Evolutionary conservation across 1,140 invertebrate genomes (phyloP), one percentile per base, ranked within the genome.

Genomic region (Ladona fulva): DNA sequence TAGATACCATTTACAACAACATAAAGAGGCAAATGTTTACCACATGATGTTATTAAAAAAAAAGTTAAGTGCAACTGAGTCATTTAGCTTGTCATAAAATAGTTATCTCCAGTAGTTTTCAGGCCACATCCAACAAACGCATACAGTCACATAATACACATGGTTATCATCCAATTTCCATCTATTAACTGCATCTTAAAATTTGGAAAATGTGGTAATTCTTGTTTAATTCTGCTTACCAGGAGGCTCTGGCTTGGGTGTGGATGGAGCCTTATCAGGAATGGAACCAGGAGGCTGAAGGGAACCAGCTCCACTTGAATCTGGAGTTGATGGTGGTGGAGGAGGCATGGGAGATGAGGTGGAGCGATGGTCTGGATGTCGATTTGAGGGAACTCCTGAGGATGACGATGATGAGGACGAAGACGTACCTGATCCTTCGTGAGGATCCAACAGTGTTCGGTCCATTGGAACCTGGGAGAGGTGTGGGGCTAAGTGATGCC

Each of bases 391-490:
- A 42, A 44, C 76, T 42, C 75, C 22, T 22, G 74, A 75, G 66
- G 29, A 77, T 66, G 74, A 77, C 83, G 75, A 80, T 84, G 85
- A 83, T 44, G 83, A 79, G 78, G 83, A 81, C 78, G 85, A 86
- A n/a, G 83, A 81, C 79, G 86, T 82, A 0, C 83, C 82, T 42
- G 82, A 81, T 74, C 85, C 84, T 80, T 89, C 86, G 14, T 88
- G 87, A 16, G 88, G 88, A 84, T 95, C 94, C 37, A 96, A 87
- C 76, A 97, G 84, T 76, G 91, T 91, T 78, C 91, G 91, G 84
- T 97, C 95, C 82, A 94, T 88, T 74, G 91, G 91, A 79, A 96
- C 89, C 80, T 92, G 89, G 22, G 92, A 91, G 74, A 97, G 86
- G 85, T 94, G 92, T 0, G 95, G 95, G 16, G 93, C 94, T 81